These are phyloP conservation scores for Dendroctonus valens DNA, from an alignment of 1,140 invertebrate species.

Conservation along the genomic window DNA sequence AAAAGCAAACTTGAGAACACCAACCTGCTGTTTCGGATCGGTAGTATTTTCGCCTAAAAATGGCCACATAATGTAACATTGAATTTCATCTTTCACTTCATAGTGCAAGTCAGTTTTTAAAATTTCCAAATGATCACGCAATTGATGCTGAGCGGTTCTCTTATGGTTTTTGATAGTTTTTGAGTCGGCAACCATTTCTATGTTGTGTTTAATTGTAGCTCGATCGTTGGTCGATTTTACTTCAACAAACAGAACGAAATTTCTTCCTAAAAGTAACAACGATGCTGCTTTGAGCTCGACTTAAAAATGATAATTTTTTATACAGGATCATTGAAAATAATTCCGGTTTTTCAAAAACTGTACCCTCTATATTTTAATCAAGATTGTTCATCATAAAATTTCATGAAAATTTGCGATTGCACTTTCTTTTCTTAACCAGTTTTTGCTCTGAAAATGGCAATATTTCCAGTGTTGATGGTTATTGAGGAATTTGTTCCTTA, in stretches of 20 bases:
- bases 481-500: too few species aligned
- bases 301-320: too few species aligned
- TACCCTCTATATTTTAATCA: background rate
- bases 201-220: constrained; percentile 30
- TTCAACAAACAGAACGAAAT: constrained; percentile 44
- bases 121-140: constrained; percentile 48
- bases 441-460: too few species aligned
- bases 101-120: constrained; percentile 33
- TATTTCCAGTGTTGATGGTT: too few species aligned
- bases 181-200: constrained; percentile 41
- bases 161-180: constrained; percentile 50
- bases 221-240: constrained; percentile 49
- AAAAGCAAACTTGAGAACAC: too few species aligned
- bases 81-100: constrained; percentile 19
- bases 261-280: constrained; percentile 37
- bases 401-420: too few species aligned
- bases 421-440: too few species aligned
- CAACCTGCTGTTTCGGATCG: constrained; percentile 41
- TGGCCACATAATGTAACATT: constrained; percentile 48
- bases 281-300: too few species aligned
- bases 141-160: constrained; percentile 48
- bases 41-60: constrained; percentile 42
- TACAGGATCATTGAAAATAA: too few species aligned
- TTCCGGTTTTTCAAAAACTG: background rate
- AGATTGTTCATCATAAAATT: too few species aligned